Percentiles rank a stretch among this genome's conserved stretches.
Conservation (phyloP, 2,113 vertebrate genomes). For the Triplophysa tibetana region DNA sequence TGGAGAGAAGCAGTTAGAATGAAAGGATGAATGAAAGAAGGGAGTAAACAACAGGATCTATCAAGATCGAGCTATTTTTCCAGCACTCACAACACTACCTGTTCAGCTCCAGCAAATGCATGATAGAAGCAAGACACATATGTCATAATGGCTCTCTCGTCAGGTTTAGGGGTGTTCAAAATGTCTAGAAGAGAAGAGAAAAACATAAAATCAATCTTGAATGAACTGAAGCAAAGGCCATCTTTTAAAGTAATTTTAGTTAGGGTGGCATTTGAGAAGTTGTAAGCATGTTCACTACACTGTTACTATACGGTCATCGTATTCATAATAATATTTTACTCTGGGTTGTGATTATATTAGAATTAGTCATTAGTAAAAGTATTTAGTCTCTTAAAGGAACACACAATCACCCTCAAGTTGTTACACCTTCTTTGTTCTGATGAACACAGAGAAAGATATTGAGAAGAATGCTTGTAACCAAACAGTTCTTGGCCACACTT, state of each 20-base stretch:
- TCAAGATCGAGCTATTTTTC: neutral
- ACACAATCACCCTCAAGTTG: no score
- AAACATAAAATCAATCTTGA: neutral
- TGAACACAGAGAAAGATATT: no score
- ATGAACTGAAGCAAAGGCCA: slow-evolving; percentile 11
- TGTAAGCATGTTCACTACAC: no score
- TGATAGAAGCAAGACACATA: slow-evolving; percentile 99
- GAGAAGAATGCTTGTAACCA: no score
- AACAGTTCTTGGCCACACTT: no score
- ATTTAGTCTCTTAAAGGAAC: no score
- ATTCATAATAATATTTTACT: no score
- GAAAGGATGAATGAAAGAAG: neutral
- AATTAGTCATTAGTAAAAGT: no score
- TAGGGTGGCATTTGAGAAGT: neutral
- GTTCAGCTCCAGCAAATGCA: slow-evolving; percentile 98
- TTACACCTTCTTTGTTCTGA: no score
- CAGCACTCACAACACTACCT: slow-evolving; percentile 75
- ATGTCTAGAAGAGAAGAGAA: slow-evolving; percentile 79
- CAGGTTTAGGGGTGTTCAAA: slow-evolving; percentile 97
- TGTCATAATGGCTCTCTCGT: slow-evolving; percentile 99
- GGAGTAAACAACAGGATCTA: neutral
- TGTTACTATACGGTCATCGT: no score
- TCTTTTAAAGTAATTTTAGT: neutral
- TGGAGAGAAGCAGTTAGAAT: neutral
- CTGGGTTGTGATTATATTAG: no score